These are phyloP conservation scores for Eciton burchellii DNA, from an alignment of 1,140 invertebrate species.

Conservation along the genomic window DNA sequence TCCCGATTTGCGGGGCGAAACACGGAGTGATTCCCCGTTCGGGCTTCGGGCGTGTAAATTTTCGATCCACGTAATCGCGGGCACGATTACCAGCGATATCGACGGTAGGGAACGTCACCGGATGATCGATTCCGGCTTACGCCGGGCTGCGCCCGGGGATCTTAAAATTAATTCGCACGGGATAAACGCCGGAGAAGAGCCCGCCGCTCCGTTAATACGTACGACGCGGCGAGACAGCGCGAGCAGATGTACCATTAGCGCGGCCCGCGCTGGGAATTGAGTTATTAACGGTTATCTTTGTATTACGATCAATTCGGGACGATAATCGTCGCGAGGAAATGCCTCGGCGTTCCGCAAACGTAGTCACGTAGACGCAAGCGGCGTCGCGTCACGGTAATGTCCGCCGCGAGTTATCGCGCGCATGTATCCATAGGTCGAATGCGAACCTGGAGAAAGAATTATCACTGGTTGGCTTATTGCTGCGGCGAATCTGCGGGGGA, in stretches of 20 bases:
- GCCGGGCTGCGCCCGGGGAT: neutral
- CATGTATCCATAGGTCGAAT: no score
- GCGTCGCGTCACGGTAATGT: slow-evolving; percentile 65
- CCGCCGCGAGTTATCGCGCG: slow-evolving; percentile 67
- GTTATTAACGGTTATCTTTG: slow-evolving; percentile 76
- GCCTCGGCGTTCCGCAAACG: slow-evolving; percentile 36
- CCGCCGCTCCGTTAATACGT: slow-evolving; percentile 46
- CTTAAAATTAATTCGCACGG: slow-evolving; percentile 49
- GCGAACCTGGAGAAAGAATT: no score
- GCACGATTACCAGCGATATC: no score
- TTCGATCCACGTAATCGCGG: no score
- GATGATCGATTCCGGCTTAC: slow-evolving; percentile 3
- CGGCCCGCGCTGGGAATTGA: slow-evolving; percentile 64
- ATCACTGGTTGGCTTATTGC: no score
- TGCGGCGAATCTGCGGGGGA: no score
- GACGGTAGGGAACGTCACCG: neutral
- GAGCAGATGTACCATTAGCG: slow-evolving; percentile 62
- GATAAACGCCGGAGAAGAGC: slow-evolving; percentile 15
- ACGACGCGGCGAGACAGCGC: slow-evolving; percentile 35
- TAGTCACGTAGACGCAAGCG: slow-evolving; percentile 71
- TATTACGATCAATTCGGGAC: slow-evolving; percentile 77
- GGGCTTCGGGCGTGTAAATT: no score
- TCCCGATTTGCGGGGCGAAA: no score
- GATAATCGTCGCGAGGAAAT: slow-evolving; percentile 75
- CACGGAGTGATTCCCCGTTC: no score